A percentile compares a stretch with the other conserved stretches of the same genome.
Evolutionary conservation across 2,797 vertebrate genomes (phyloP).

Genomic region (Atherinosoma microstoma): DNA sequence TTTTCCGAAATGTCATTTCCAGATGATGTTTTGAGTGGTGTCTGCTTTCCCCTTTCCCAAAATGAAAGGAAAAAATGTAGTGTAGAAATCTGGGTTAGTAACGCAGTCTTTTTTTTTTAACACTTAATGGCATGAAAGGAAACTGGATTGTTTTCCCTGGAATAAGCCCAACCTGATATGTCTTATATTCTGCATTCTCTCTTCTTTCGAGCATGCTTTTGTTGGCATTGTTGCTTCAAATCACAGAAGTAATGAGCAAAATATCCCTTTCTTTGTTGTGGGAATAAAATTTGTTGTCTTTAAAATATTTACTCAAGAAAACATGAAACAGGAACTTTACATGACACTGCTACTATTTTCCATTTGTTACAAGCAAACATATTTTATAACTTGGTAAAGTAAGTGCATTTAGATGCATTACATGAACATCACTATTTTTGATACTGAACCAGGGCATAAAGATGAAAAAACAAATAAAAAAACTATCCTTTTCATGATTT

Average conservation of each 20-base stretch:
- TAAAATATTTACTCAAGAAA: conserved; percentile 39
- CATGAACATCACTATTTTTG: neutral
- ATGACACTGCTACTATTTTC: conserved; percentile 39
- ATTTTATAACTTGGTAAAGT: neutral
- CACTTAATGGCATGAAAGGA: conserved; percentile 44
- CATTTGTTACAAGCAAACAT: conserved; percentile 37
- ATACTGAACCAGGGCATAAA: neutral
- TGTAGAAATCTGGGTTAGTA: conserved; percentile 58
- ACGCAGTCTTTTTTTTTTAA: conserved; percentile 45
- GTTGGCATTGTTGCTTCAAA: conserved; percentile 38
- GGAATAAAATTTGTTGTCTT: conserved; percentile 38
- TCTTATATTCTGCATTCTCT: conserved; percentile 54
- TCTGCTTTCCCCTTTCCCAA: conserved; percentile 29
- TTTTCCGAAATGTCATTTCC: conserved; percentile 77
- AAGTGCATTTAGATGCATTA: conserved; percentile 1
- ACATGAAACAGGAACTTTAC: conserved; percentile 52
- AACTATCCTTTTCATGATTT: neutral
- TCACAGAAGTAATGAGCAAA: conserved; percentile 23
- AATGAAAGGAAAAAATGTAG: conserved; percentile 27
- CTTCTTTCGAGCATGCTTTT: conserved; percentile 38
- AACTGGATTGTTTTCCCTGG: conserved; percentile 70
- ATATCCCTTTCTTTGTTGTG: conserved; percentile 36
- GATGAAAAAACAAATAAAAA: neutral
- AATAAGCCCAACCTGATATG: conserved; percentile 51
- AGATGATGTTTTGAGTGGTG: conserved; percentile 68